Conservation (phyloP, 2,113 vertebrate genomes). For the Chionomys nivalis region DNA sequence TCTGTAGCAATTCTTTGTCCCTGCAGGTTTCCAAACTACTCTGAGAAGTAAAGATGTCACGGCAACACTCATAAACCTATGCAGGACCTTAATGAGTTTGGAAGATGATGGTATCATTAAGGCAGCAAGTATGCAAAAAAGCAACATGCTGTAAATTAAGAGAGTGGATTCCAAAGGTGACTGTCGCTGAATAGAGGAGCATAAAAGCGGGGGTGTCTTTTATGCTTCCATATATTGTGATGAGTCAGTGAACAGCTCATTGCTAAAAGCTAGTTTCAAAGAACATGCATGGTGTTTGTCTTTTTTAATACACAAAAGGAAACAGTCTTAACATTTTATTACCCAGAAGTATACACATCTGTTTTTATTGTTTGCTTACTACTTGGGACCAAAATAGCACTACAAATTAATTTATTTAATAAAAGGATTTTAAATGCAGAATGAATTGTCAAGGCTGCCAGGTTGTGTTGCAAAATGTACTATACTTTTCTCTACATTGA, state of each 20-base stretch:
- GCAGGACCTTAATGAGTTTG: slow-evolving; percentile 47
- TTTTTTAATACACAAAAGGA: background rate
- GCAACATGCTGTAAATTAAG: slow-evolving; percentile 57
- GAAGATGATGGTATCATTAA: slow-evolving; percentile 58
- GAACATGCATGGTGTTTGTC: background rate
- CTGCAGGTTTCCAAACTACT: slow-evolving; percentile 72
- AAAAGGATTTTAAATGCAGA: slow-evolving; percentile 18
- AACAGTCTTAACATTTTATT: background rate
- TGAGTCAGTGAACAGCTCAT: background rate
- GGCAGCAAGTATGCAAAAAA: slow-evolving; percentile 27
- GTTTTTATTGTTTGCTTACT: background rate
- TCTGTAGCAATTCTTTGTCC: slow-evolving; percentile 60
- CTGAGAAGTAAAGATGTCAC: slow-evolving; percentile 64
- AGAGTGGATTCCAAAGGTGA: slow-evolving; percentile 40
- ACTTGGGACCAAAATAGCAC: background rate
- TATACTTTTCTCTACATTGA: background rate
- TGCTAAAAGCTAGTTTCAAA: background rate
- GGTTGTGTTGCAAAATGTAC: background rate
- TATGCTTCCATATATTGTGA: background rate
- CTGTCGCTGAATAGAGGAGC: background rate
- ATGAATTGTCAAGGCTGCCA: background rate
- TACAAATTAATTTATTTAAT: background rate
- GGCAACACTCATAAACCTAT: slow-evolving; percentile 47
- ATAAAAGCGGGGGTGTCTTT: background rate
- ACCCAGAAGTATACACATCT: background rate